phyloP scores from a whole-genome alignment of 2,113 vertebrate species.

The Saccopteryx leptura region DNA sequence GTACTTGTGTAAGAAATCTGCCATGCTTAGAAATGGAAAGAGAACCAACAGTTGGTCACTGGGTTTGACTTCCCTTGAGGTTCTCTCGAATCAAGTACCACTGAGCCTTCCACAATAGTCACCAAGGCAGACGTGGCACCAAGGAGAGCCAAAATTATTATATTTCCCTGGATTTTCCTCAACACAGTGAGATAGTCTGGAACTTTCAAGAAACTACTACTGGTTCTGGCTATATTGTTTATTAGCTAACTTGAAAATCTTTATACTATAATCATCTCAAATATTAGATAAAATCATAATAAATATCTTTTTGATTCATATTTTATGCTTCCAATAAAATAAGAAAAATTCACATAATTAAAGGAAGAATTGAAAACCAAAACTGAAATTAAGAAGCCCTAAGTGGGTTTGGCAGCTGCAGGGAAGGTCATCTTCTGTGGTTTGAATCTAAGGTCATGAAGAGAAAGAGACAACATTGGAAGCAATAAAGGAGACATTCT shows the following conservation, averaged over 20 bases:
- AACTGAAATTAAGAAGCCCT: background rate
- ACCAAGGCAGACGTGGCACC: background rate
- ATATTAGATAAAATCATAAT: background rate
- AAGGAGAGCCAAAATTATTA: background rate
- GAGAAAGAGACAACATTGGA: background rate
- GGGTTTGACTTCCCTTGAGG: background rate
- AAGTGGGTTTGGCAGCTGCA: background rate
- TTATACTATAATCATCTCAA: background rate
- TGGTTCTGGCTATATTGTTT: background rate
- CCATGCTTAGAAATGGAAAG: background rate
- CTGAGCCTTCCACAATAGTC: background rate
- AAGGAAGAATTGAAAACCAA: slow-evolving; percentile 17
- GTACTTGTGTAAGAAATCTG: background rate
- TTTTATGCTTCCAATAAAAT: background rate
- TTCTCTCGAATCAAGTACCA: background rate
- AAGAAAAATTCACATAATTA: background rate
- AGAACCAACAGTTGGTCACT: background rate
- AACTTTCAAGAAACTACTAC: background rate
- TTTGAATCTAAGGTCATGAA: background rate
- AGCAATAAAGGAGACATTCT: background rate
- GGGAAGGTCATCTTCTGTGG: background rate
- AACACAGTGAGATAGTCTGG: background rate
- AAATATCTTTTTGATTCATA: background rate
- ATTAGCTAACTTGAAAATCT: background rate
- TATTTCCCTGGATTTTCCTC: background rate